Percentiles rank a stretch among this genome's conserved stretches.
phyloP scores from a whole-genome alignment of 2,113 vertebrate genomes.

The Jacana jacana region DNA sequence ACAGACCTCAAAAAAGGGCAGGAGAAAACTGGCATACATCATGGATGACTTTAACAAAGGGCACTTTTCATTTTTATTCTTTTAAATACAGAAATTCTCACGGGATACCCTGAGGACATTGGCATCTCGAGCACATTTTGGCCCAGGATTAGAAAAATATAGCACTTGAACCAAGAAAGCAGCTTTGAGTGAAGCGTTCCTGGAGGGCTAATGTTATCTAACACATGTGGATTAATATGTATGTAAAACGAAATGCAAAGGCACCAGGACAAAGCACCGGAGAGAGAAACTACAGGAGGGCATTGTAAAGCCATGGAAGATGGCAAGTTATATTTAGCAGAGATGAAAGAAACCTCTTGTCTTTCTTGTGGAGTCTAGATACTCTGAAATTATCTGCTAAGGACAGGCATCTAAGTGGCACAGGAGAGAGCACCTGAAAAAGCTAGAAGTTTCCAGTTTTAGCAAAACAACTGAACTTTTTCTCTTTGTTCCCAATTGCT shows the following conservation, averaged over 20 bases:
- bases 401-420: not conserved
- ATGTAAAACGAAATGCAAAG: constrained; percentile 8
- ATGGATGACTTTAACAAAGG: not conserved
- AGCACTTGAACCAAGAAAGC: not conserved
- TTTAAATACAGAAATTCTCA: not conserved
- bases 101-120: not conserved
- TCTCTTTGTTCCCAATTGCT: not conserved
- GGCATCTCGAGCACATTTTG: not conserved
- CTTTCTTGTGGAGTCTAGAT: not conserved
- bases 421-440: not conserved
- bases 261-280: not conserved
- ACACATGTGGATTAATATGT: constrained; percentile 24
- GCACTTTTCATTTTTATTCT: not conserved
- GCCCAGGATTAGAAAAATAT: constrained; percentile 7
- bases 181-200: constrained; percentile 9
- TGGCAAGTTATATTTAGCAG: constrained; percentile 1
- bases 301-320: not conserved
- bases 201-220: not conserved
- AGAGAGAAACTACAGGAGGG: not conserved
- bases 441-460: not conserved
- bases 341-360: not conserved
- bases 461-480: not conserved
- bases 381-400: not conserved
- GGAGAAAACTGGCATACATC: not conserved
- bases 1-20: no score